phyloP scores from a whole-genome alignment of 1,140 invertebrate species.

The Calycopis cecrops region DNA sequence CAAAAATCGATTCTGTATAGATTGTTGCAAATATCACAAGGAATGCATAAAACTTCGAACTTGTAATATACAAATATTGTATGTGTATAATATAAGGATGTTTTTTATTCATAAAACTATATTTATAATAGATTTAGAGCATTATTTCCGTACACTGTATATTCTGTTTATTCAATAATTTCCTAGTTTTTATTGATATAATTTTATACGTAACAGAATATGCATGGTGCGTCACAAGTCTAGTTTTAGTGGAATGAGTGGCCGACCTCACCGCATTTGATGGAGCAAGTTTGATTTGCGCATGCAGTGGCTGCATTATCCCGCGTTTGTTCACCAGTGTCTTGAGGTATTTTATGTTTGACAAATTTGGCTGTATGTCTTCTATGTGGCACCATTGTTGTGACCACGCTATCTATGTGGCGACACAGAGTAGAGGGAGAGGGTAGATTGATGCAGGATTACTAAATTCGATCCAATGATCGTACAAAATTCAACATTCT shows the following conservation, averaged over 20 bases:
- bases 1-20: neutral
- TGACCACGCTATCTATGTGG: constrained; percentile 61
- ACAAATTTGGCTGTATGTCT: constrained; percentile 60
- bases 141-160: constrained; percentile 39
- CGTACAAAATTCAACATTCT: constrained; percentile 19
- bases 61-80: constrained; percentile 19
- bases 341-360: constrained; percentile 62
- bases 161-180: constrained; percentile 36
- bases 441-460: constrained; percentile 53
- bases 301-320: constrained; percentile 65
- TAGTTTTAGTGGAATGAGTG: constrained; percentile 72
- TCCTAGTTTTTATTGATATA: constrained; percentile 5
- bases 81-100: constrained; percentile 31
- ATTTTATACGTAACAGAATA: constrained; percentile 41
- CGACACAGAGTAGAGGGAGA: constrained; percentile 45
- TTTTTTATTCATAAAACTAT: constrained; percentile 3
- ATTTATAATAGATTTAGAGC: constrained; percentile 28
- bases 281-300: constrained; percentile 70
- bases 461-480: constrained; percentile 14
- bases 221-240: constrained; percentile 53
- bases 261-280: constrained; percentile 69
- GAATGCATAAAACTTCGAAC: constrained; percentile 18
- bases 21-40: constrained; percentile 4
- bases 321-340: constrained; percentile 60
- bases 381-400: constrained; percentile 51